Conservation (phyloP, 2,888 invertebrate species). For the Trichogramma evanescens region DNA sequence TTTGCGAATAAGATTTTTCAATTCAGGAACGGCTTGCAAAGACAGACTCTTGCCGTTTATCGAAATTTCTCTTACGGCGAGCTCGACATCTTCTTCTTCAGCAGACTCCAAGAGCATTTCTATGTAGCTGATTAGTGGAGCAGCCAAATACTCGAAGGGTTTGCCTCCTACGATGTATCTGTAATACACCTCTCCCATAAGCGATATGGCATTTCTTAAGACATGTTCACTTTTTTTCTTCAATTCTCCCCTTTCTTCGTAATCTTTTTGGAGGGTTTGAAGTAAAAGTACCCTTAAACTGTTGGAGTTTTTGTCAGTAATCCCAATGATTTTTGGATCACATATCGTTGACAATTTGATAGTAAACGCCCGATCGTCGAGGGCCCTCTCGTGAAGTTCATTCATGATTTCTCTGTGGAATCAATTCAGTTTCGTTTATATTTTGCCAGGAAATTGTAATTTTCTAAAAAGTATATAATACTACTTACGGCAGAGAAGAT, state of each 20-base stretch:
- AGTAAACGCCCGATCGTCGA: slow-evolving; percentile 27
- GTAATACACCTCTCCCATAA: slow-evolving; percentile 44
- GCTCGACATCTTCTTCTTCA: slow-evolving; percentile 42
- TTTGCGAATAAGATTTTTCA: too few relatives aligned
- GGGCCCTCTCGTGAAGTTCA: slow-evolving; percentile 25
- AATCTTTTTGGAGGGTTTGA: slow-evolving; percentile 14
- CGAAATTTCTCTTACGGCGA: slow-evolving; percentile 33
- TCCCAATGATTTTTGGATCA: too few relatives aligned
- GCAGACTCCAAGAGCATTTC: slow-evolving; percentile 43
- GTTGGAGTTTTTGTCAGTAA: slow-evolving; percentile 1
- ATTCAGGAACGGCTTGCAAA: too few relatives aligned
- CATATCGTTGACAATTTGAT: slow-evolving; percentile 17
- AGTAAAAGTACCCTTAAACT: slow-evolving; percentile 9
- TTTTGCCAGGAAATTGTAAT: neutral
- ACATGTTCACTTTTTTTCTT: too few relatives aligned
- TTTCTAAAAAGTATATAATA: neutral
- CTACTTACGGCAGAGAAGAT: neutral
- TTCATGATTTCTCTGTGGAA: slow-evolving; percentile 19
- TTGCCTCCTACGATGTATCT: slow-evolving; percentile 31
- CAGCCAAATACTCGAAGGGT: slow-evolving; percentile 30
- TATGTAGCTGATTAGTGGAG: slow-evolving; percentile 43
- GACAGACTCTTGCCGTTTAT: too few relatives aligned
- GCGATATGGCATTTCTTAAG: slow-evolving; percentile 39
- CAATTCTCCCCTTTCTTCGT: neutral
- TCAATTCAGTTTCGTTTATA: too few relatives aligned